phyloP scores from a whole-genome alignment of 2,797 vertebrate genomes.

The Rhinoraja longicauda region DNA sequence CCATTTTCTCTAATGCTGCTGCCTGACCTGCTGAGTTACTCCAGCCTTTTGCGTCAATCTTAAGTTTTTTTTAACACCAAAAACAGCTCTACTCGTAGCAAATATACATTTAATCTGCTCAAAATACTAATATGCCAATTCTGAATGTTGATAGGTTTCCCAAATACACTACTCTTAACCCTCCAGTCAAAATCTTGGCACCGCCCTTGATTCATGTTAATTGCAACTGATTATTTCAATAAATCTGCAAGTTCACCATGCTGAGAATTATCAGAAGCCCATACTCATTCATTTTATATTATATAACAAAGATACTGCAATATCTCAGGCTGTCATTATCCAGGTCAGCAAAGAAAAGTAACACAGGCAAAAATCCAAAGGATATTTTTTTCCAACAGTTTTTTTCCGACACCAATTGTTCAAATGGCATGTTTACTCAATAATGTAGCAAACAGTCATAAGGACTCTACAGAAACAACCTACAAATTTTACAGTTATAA shows the following conservation, averaged over 20 bases:
- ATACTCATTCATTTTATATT: constrained; percentile 44
- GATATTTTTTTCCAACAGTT: not conserved
- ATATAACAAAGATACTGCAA: constrained; percentile 43
- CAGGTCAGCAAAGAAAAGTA: not conserved
- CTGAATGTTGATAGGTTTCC: not conserved
- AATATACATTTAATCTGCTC: constrained; percentile 32
- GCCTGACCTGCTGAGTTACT: too few species aligned
- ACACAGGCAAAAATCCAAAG: not conserved
- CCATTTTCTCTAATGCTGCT: too few species aligned
- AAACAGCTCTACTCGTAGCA: constrained; percentile 42
- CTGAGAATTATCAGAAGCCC: not conserved
- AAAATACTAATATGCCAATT: constrained; percentile 38
- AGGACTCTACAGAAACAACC: not conserved
- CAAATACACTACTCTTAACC: constrained; percentile 3
- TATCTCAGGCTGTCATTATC: constrained; percentile 43
- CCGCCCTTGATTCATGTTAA: constrained; percentile 3
- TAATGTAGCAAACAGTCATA: not conserved
- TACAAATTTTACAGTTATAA: not conserved
- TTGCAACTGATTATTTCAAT: constrained; percentile 5
- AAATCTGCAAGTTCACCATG: not conserved
- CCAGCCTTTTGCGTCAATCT: too few species aligned
- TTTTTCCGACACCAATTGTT: not conserved
- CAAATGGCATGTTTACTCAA: constrained; percentile 11
- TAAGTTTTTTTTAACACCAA: constrained; percentile 44
- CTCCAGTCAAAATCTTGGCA: constrained; percentile 21